These are phyloP conservation scores for Percopsis transmontana DNA, from an alignment of 2,113 vertebrate species.

Conservation along the genomic window DNA sequence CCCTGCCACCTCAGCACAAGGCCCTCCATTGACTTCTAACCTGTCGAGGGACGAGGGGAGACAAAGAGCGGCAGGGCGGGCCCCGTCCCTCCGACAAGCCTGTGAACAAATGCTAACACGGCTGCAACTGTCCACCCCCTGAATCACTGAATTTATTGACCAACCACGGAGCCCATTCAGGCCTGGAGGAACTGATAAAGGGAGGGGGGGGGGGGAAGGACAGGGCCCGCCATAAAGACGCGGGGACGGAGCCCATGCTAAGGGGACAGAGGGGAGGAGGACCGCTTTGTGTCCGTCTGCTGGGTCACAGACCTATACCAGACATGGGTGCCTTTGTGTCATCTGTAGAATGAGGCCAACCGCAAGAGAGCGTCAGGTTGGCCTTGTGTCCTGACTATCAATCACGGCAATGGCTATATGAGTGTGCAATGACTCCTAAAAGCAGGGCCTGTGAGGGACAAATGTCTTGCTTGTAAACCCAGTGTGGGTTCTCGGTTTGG, in stretches of 20 bases:
- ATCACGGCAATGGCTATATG: slow-evolving; percentile 73
- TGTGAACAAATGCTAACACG: slow-evolving; percentile 92
- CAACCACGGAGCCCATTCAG: slow-evolving; percentile 93
- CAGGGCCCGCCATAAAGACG: slow-evolving; percentile 46
- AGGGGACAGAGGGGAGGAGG: slow-evolving; percentile 72
- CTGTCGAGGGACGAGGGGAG: slow-evolving; percentile 85
- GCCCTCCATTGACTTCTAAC: slow-evolving; percentile 92
- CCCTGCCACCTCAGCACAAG: slow-evolving; percentile 84
- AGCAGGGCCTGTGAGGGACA: slow-evolving; percentile 55
- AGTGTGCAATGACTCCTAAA: slow-evolving; percentile 62
- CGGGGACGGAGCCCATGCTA: slow-evolving; percentile 52
- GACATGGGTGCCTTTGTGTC: slow-evolving; percentile 88
- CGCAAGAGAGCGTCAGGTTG: slow-evolving; percentile 84
- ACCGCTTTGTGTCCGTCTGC: slow-evolving; percentile 83
- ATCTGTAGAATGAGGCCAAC: slow-evolving; percentile 84
- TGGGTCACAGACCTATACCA: slow-evolving; percentile 85
- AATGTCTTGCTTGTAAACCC: slow-evolving; percentile 6
- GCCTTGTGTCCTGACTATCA: slow-evolving; percentile 77
- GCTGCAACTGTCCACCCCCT: slow-evolving; percentile 89
- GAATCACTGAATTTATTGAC: slow-evolving; percentile 94
- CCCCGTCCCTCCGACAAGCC: slow-evolving; percentile 88
- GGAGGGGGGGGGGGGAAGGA: slow-evolving; percentile 28
- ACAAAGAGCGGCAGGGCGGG: slow-evolving; percentile 84
- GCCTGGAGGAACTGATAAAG: slow-evolving; percentile 60
- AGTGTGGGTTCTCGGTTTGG: neutral